phyloP scores from a whole-genome alignment of 1,140 invertebrate genomes.

The Tetramorium simillimum region DNA sequence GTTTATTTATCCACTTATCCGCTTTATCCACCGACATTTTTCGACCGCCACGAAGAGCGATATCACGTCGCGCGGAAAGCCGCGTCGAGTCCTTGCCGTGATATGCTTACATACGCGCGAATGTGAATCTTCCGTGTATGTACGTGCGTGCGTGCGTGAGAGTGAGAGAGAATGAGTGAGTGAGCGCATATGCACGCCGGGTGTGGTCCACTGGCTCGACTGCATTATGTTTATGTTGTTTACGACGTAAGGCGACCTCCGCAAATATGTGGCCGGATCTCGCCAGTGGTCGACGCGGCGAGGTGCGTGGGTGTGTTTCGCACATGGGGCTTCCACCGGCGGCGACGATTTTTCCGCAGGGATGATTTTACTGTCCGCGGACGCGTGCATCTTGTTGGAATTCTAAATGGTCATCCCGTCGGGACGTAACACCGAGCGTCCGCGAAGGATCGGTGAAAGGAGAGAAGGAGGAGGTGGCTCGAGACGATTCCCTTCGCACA shows the following conservation, averaged over 20 bases:
- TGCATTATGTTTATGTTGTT: conserved; percentile 76
- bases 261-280: conserved; percentile 76
- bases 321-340: conserved; percentile 30
- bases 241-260: conserved; percentile 76
- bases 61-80: conserved; percentile 12
- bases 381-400: conserved; percentile 68
- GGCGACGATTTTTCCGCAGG: conserved; percentile 58
- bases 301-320: conserved; percentile 69
- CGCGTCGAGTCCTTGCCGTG: conserved; percentile 2
- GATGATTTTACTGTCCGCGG: conserved; percentile 65
- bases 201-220: conserved; percentile 71
- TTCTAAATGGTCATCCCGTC: conserved; percentile 29
- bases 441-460: conserved; percentile 11
- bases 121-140: neutral
- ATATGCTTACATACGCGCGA: conserved; percentile 8
- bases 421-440: conserved; percentile 23
- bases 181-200: conserved; percentile 56
- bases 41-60: conserved; percentile 25
- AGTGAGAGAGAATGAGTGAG: neutral
- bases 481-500: neutral
- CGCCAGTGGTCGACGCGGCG: conserved; percentile 1
- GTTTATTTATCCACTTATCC: conserved; percentile 33
- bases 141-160: neutral
- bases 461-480: neutral
- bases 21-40: conserved; percentile 32